Conservation (phyloP, 2,113 vertebrate genomes). For the Cephalophus harveyi region DNA sequence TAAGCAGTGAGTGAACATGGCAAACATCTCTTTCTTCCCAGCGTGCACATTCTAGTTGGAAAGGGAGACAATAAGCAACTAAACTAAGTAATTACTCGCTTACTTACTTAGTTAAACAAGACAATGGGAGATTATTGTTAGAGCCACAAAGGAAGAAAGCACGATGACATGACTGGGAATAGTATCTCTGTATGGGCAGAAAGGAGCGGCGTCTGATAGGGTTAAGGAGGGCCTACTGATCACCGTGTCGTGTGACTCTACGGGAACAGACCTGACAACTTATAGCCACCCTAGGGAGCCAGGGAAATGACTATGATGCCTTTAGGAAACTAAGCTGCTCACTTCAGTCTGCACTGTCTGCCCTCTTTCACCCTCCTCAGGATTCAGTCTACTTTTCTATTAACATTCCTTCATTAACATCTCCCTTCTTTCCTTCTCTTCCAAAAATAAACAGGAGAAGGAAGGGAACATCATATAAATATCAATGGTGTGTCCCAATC, state of each 20-base stretch:
- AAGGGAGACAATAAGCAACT: not conserved
- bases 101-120: not conserved
- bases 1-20: not conserved
- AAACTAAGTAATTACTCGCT: not conserved
- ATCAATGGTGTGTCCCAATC: not conserved
- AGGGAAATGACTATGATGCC: not conserved
- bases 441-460: not conserved
- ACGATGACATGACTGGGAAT: not conserved
- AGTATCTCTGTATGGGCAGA: not conserved
- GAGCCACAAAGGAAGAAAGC: not conserved
- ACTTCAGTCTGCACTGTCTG: not conserved
- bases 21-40: not conserved
- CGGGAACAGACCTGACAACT: not conserved
- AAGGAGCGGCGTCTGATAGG: not conserved
- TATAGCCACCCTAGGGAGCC: not conserved
- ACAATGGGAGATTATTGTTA: not conserved
- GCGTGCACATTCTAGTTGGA: not conserved
- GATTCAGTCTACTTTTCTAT: not conserved
- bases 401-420: not conserved
- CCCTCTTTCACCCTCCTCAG: not conserved
- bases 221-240: not conserved
- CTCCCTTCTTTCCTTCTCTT: not conserved
- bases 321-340: not conserved
- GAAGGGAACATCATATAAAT: not conserved
- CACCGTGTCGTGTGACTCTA: not conserved